Base-by-base conservation (phyloP, 2,888 invertebrate species). In the Pollenia labialis region DNA sequence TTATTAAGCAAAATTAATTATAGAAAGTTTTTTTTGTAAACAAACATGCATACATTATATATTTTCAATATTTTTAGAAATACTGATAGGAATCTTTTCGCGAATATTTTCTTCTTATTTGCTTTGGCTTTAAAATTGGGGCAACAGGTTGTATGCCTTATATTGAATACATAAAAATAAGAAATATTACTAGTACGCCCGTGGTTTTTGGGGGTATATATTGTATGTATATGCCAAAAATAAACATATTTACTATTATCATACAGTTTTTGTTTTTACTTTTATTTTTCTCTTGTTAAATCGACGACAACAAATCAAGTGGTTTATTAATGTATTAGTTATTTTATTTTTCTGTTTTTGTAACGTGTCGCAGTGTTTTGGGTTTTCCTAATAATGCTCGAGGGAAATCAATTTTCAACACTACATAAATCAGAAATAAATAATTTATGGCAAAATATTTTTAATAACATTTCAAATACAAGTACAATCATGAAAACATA, bases 341-440 rank as follows among this genome's bases (percentile, higher is more conserved):
- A 46, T 48, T 48, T 72, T 23, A 18, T 3, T 68, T n/a, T n/a
- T 16, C 18, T 40, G 14, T 62, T 18, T 8, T 56, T 44, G 18
- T 12, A 46, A 42, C 12, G 40, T 42, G 23, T 23, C 14, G 23
- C 6, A 4, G 6, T 32, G n/a, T 7, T 74, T 74, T 62, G n/a
- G n/a, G 42, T 54, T 54, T 46, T 76, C 1, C 54, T 18, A n/a
- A 60, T 6, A 76, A 40, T 52, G 79, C 84, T 74, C 84, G 4
- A 23, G 84, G 84, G 80, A 85, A 85, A 85, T 85, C 75, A 75
- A 40, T 68, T 85, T 80, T 74, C 74, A 75, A 58, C 85, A 81
- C 85, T 64, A 64, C 75, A 80, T 85, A 76, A 81, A 85, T 81
- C 58, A 71, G 12, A 75, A 23, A 69, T 71, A 81, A 76, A 85